Evolutionary conservation across 2,888 invertebrate species (phyloP), one percentile per base, ranked within the genome.

Genomic region (Cosmia trapezina): DNA sequence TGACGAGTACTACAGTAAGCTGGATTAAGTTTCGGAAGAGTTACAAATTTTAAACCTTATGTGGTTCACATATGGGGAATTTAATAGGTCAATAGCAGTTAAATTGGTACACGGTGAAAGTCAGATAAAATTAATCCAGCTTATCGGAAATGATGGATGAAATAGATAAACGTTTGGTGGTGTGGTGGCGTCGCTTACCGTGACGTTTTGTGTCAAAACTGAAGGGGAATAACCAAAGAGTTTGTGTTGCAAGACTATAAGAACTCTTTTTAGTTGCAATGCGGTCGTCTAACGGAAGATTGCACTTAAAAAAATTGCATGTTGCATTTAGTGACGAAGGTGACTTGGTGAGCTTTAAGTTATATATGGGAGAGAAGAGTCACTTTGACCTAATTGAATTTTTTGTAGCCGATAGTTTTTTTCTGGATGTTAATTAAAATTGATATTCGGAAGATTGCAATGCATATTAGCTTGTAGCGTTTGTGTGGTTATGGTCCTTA

Each of bases 171-270:
- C 72, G 43, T 59, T 68, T 63, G 54, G 59, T 61, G 17, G 70
- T 66, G 81, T 14, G 54, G 37, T 22, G 22, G 78, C 80, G 69
- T 66, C 33, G 54, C 49, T 88, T 86, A 90, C 85, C 87, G 89
- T 90, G 89, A 90, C 86, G 88, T 78, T 53, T 86, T 86, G 84
- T 85, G 81, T 83, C 83, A 87, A 81, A 80, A 85, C 66, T 71
- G 75, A 83, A 71, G 81, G 80, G 78, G 70, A 84, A 77, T 51
- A 65, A 70, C 69, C 84, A 87, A 83, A 85, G 73, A 73, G 73
- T 67, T 77, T 61, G 59, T 84, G 69, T 75, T 70, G 76, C 69
- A 86, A 88, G 70, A 74, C 56, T 57, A 70, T 83, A 76, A 78
- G 33, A 78, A 68, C 70, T 78, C 56, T 60, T 59, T 76, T 69